Conservation (phyloP, 2,888 invertebrate genomes). For the Digitonthophagus gazella region DNA sequence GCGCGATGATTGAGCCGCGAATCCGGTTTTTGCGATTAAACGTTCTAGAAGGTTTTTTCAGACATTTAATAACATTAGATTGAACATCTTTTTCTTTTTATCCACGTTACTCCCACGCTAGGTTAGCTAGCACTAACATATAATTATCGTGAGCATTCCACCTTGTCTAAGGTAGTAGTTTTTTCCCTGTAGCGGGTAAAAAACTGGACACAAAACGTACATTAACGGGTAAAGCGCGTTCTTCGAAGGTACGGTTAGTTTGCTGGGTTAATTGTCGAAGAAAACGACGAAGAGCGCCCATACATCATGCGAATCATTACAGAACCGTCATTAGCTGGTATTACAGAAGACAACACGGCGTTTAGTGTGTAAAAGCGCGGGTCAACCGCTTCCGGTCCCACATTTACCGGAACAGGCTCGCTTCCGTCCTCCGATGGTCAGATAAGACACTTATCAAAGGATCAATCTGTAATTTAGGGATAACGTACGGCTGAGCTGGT, state of each 20-base stretch:
- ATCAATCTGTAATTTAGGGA: conserved; percentile 7
- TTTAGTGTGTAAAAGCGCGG: conserved; percentile 33
- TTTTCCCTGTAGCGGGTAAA: not conserved
- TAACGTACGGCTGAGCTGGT: conserved; percentile 5
- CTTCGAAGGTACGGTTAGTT: not conserved
- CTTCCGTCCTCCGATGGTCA: conserved; percentile 36
- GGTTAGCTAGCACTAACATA: not conserved
- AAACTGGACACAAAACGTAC: not conserved
- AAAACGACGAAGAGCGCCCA: conserved; percentile 5
- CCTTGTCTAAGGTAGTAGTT: not conserved
- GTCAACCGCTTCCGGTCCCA: conserved; percentile 35
- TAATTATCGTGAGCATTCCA: not conserved
- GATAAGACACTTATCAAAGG: conserved; percentile 19
- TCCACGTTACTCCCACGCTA: not conserved
- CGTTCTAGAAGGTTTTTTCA: not conserved
- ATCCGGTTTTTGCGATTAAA: not conserved
- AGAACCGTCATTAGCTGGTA: conserved; percentile 22
- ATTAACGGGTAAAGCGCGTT: not conserved
- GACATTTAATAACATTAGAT: not conserved
- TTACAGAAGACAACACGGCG: conserved; percentile 28
- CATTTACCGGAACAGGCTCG: conserved; percentile 32
- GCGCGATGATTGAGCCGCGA: not conserved
- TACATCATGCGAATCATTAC: conserved; percentile 26
- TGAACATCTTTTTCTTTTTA: not conserved
- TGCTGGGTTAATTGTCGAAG: not conserved